phyloP scores from a whole-genome alignment of 2,113 vertebrate species.

The Antechinus stuartii region DNA sequence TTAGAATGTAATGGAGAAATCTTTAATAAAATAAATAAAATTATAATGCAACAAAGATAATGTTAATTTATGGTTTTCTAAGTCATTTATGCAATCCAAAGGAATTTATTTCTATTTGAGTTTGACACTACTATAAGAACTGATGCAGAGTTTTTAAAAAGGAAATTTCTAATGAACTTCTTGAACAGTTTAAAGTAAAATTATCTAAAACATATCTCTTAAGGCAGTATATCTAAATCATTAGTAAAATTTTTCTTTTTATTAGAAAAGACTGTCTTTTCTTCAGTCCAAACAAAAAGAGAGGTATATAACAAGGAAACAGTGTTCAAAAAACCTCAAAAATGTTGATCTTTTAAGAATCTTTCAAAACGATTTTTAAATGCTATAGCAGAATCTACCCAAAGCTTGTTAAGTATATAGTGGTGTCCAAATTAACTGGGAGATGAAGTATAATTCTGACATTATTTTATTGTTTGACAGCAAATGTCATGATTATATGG shows the following conservation, averaged over 20 bases:
- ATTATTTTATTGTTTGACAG: neutral
- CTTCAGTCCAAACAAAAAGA: neutral
- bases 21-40: neutral
- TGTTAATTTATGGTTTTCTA: neutral
- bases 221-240: neutral
- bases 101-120: neutral
- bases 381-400: neutral
- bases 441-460: neutral
- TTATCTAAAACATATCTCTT: neutral
- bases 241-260: neutral
- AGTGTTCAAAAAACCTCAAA: neutral
- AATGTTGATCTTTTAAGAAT: neutral
- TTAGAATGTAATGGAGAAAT: neutral
- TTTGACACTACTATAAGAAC: neutral
- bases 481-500: neutral
- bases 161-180: neutral
- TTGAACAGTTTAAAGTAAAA: neutral
- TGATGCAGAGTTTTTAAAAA: neutral
- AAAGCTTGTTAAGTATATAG: neutral
- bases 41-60: neutral
- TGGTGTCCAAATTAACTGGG: neutral
- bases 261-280: neutral
- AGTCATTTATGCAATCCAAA: neutral
- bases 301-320: neutral
- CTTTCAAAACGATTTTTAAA: neutral